Evolutionary conservation across 2,888 invertebrate species (phyloP), one percentile per base, ranked within the genome.

Genomic region (Copidosoma aretas): DNA sequence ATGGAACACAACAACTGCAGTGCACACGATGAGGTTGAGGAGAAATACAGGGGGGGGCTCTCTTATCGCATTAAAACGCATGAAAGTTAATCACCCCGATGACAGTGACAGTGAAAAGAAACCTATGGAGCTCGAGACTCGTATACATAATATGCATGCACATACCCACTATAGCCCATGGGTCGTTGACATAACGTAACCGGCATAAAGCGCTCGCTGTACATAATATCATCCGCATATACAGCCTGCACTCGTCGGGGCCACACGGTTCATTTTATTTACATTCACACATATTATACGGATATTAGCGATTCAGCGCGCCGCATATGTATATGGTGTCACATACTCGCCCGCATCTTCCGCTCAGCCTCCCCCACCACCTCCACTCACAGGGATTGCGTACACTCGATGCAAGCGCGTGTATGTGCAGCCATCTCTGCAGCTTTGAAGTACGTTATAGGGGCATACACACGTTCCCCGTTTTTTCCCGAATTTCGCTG

Each of bases 301-400:
- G 74, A 78, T 80, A 79, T 80, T 80, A 80, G 77, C 77, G 76
- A 80, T 80, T 80, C 79, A 77, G 75, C 75, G 74, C 75, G 75
- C 75, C 76, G 76, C 78, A 80, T 80, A 79, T 78, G 76, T 78
- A 80, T 80, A 79, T 78, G 77, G 77, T 77, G 79, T 79, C 80
- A 77, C n/a, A n/a, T n/a, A n/a, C 74, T 78, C 76, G 80, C 81
- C 81, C 81, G 80, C 80, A 81, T 81, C 79, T 79, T 76, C 75
- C 75, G 14, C 14, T 52, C 19, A 3, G 17, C 17, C 51, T 51
- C 51, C 17, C 51, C 17, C 51, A 14, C 51, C 17, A 10, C 17
- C 51, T 41, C 41, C 10, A 14, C 41, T 41, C 14, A 10, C 43
- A 12, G 43, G 43, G 4, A 32, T 17, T 8, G 12, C 12, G 58